Evolutionary conservation across 64 coral and sea anemone species (phyloP), one percentile per base, ranked within the genome.

Genomic region (Montipora foliosa): DNA sequence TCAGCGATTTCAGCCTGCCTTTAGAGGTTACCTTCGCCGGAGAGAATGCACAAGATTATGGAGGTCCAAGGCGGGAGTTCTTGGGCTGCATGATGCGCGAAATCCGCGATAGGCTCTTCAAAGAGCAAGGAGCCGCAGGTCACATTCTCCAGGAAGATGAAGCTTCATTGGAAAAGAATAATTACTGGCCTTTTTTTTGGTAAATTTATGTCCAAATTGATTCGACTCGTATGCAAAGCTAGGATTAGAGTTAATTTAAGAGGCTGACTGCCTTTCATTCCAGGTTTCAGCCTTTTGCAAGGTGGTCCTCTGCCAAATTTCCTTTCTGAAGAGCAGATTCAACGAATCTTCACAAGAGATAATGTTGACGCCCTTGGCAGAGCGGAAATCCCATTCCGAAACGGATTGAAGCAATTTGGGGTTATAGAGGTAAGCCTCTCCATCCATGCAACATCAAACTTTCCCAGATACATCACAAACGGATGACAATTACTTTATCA

Each of bases 21-120:
- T 67, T 91, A 6, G 69, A 91, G 21, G 79, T 91, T 20, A 91
- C 90, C 15, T 91, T 72, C 12, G 55, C 47, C 82, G 68, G 90
- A 24, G 90, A 91, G 53, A 50, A 67, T 80, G 90, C 79, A 68
- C 77, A 71, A 46, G 90, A 91, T 55, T 67, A 72, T 24, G 79
- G 90, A 22, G 83, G 84, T 6, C 84, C 47, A 73, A 87, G 84
- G 10, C 69, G 67, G 51, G 29, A 87, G 24, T 87, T 87, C 73
- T 71, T 75, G 49, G 64, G 84, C 21, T n/a, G 62, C 10, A 21
- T 87, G 22, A 0, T 87, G 37, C 62, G 37, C 17, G 44, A 76
- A 61, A 25, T 25, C 25, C 25, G 25, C 25, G 25, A 25, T 25
- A 25, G 25, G 25, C 25, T 25, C 25, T 25, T 25, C 25, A 25